Conservation (phyloP, 2,113 vertebrate species). For the Lontra canadensis region DNA sequence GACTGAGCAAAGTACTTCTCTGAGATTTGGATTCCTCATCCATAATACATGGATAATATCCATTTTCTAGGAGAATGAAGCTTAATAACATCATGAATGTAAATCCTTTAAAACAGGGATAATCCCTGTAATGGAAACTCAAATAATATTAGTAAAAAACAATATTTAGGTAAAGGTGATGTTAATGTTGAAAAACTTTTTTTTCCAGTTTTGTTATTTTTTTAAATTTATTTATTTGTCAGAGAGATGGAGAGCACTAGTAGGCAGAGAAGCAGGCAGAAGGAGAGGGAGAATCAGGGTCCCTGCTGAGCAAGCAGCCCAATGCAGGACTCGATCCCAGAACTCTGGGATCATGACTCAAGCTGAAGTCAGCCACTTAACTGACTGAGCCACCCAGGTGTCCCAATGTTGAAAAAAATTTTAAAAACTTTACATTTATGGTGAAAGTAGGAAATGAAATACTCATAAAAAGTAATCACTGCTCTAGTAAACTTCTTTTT, state of each 20-base stretch:
- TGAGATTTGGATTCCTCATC: not conserved
- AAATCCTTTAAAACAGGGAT: not conserved
- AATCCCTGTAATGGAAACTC: not conserved
- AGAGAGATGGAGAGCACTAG: too few species aligned
- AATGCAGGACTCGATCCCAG: too few species aligned
- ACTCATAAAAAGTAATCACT: not conserved
- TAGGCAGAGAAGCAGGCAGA: too few species aligned
- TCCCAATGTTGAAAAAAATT: too few species aligned
- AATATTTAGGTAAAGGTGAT: not conserved
- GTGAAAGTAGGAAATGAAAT: slow-evolving; percentile 3
- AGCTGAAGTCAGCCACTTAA: too few species aligned
- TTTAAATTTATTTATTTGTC: too few species aligned
- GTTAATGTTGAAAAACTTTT: not conserved
- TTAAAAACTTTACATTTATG: not conserved
- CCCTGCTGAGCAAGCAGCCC: too few species aligned
- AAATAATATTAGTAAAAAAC: not conserved
- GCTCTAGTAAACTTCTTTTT: not conserved
- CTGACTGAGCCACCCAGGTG: too few species aligned
- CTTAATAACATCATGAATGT: not conserved
- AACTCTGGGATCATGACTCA: too few species aligned
- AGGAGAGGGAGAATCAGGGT: too few species aligned
- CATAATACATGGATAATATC: not conserved
- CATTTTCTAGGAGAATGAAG: not conserved
- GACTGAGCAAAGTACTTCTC: not conserved
- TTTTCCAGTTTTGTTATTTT: too few species aligned